Percentiles rank a stretch among this genome's conserved stretches.
These are phyloP conservation scores for Lepus europaeus DNA, from an alignment of 2,113 vertebrate species.

Conservation along the genomic window DNA sequence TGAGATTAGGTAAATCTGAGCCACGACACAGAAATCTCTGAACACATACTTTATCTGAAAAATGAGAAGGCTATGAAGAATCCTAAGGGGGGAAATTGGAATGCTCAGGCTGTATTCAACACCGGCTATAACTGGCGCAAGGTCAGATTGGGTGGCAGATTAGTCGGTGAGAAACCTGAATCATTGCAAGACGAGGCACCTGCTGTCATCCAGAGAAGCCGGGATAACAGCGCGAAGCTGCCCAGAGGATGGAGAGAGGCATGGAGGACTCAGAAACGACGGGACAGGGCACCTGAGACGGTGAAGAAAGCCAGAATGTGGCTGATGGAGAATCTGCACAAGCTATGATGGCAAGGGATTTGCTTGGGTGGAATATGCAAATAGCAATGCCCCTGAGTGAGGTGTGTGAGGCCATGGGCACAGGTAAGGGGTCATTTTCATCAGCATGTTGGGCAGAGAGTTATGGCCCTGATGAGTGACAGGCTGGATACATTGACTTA, in stretches of 20 bases:
- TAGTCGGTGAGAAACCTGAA: slow-evolving; percentile 19
- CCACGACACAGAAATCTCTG: not conserved
- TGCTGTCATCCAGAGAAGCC: not conserved
- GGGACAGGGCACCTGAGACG: not conserved
- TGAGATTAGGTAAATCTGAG: not conserved
- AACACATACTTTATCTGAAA: not conserved
- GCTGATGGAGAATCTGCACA: not conserved
- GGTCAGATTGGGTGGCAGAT: not conserved
- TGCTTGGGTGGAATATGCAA: not conserved
- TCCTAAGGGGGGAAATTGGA: slow-evolving; percentile 32
- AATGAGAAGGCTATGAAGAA: slow-evolving; percentile 1
- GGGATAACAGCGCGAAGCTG: not conserved
- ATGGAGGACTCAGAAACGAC: not conserved
- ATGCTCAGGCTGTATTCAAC: not conserved
- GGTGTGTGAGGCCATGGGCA: not conserved
- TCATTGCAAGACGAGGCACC: not conserved
- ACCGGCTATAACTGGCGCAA: not conserved
- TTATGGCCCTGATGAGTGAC: not conserved
- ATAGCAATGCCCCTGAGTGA: not conserved
- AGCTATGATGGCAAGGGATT: not conserved
- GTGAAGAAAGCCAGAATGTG: not conserved
- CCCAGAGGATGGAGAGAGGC: not conserved
- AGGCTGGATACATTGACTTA: not conserved
- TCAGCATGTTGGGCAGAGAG: not conserved
- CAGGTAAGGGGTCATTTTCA: not conserved